A percentile compares a stretch with the other conserved stretches of the same genome.
These are phyloP conservation scores for Drosophila meridiana DNA, from an alignment of 2,888 invertebrate genomes.

Conservation along the genomic window DNA sequence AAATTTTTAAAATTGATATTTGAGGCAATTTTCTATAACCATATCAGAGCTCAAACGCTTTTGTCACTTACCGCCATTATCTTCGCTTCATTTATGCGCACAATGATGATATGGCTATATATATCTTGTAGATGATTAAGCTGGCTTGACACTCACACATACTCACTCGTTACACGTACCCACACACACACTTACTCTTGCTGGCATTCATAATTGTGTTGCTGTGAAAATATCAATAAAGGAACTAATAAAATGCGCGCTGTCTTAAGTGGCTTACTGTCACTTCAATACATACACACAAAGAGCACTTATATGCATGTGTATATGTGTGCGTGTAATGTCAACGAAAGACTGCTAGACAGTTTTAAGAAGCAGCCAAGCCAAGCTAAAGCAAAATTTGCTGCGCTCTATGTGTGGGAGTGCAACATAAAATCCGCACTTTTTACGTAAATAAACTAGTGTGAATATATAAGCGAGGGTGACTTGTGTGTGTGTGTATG, in stretches of 20 bases:
- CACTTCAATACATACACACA: conserved; percentile 64
- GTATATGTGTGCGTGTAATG: conserved; percentile 49
- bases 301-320: conserved; percentile 29
- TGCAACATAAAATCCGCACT: conserved; percentile 74
- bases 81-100: not conserved
- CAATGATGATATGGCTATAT: conserved; percentile 8
- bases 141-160: conserved; percentile 20
- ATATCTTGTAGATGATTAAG: conserved; percentile 13
- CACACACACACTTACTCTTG: conserved; percentile 14
- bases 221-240: conserved; percentile 80
- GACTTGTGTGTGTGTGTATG: conserved; percentile 14
- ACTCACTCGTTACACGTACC: conserved; percentile 27
- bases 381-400: conserved; percentile 28
- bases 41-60: not conserved
- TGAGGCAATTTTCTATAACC: not conserved
- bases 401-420: conserved; percentile 47
- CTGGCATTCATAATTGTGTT: conserved; percentile 71
- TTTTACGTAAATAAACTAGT: conserved; percentile 72
- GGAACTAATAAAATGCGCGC: conserved; percentile 79
- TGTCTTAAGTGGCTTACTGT: conserved; percentile 79
- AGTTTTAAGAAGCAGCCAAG: conserved; percentile 22
- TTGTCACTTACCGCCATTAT: not conserved
- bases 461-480: conserved; percentile 26
- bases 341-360: conserved; percentile 52
- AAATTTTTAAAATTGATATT: not conserved